Conservation (phyloP, 2,113 vertebrate genomes). For the Willisornis vidua region DNA sequence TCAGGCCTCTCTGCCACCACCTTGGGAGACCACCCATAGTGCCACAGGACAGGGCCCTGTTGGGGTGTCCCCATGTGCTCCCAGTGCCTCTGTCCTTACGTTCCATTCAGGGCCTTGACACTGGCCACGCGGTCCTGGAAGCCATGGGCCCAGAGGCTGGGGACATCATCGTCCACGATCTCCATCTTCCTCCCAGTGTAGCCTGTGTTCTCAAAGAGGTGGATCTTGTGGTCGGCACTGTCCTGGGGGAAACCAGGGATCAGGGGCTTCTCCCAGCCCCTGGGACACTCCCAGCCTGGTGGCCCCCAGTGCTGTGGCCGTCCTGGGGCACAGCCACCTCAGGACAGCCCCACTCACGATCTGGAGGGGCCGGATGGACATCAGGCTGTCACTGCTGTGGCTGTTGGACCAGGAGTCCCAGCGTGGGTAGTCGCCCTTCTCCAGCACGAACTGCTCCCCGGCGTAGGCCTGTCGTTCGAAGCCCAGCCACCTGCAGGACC, state of each 20-base stretch:
- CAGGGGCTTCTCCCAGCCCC: background rate
- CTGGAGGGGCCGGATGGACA: constrained; percentile 86
- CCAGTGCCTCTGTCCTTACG: constrained; percentile 74
- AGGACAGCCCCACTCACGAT: constrained; percentile 75
- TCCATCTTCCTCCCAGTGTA: constrained; percentile 92
- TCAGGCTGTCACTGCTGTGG: constrained; percentile 83
- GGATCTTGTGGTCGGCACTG: constrained; percentile 87
- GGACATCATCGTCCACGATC: constrained; percentile 89
- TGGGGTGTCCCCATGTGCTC: background rate
- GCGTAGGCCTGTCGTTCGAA: constrained; percentile 82
- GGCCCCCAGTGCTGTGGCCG: fast-evolving
- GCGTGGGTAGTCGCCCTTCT: constrained; percentile 90
- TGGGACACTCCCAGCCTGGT: fast-evolving
- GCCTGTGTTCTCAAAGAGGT: constrained; percentile 86
- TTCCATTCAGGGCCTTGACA: constrained; percentile 85
- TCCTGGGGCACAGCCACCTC: background rate
- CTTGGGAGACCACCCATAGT: fast-evolving
- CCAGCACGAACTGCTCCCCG: constrained; percentile 90
- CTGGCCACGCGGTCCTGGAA: constrained; percentile 93
- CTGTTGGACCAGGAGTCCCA: constrained; percentile 95
- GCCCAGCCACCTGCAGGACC: constrained; percentile 82
- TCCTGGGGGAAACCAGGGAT: constrained; percentile 73
- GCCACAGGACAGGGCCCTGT: fast-evolving
- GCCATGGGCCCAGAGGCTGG: constrained; percentile 92
- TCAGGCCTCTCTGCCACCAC: background rate